phyloP scores from a whole-genome alignment of 1,140 invertebrate species.

The Tribolium castaneum region DNA sequence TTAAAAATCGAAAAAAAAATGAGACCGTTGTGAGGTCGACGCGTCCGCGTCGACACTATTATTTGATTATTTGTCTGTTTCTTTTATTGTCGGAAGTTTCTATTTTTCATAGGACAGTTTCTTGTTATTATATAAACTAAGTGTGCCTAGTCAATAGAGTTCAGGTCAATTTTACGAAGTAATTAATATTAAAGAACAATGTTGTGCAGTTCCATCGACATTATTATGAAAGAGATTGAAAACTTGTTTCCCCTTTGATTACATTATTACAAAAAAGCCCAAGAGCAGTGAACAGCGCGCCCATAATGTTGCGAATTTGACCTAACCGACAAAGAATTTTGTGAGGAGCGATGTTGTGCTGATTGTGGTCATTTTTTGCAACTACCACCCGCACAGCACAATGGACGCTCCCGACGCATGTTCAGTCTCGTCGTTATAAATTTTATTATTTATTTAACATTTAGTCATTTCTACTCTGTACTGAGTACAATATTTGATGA shows the following conservation, averaged over 20 bases:
- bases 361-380: constrained; percentile 9
- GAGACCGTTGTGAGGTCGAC: constrained; percentile 58
- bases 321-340: neutral
- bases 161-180: constrained; percentile 64
- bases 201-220: constrained; percentile 59
- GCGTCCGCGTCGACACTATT: constrained; percentile 48
- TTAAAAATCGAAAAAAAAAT: constrained; percentile 62
- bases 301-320: neutral
- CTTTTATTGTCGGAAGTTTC: constrained; percentile 64
- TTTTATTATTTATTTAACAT: constrained; percentile 40
- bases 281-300: constrained; percentile 22
- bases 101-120: constrained; percentile 66
- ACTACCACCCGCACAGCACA: neutral
- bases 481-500: constrained; percentile 64
- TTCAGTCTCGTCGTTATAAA: constrained; percentile 34
- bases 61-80: constrained; percentile 60
- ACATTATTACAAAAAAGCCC: neutral
- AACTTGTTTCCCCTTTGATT: constrained; percentile 6
- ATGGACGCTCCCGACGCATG: constrained; percentile 16
- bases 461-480: constrained; percentile 54
- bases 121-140: constrained; percentile 65
- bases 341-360: constrained; percentile 19
- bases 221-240: constrained; percentile 42
- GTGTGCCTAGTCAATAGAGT: constrained; percentile 65
- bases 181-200: constrained; percentile 54